Evolutionary conservation across 2,113 vertebrate species (phyloP), one percentile per base, ranked within the genome.

Genomic region (Psittacula cyanocephala): DNA sequence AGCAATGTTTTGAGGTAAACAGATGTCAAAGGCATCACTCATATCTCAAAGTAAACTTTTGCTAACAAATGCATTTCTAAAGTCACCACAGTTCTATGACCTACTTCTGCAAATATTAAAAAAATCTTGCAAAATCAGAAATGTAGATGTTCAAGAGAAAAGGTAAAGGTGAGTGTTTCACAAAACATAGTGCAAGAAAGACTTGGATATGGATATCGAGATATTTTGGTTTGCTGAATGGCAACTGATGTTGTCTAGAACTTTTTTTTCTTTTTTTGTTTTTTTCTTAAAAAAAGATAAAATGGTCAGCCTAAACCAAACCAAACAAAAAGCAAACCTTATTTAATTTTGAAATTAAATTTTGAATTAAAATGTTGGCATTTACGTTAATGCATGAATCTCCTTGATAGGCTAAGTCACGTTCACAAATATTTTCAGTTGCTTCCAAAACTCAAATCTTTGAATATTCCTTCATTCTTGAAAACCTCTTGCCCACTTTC

Each of bases 281-380:
- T 33, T 55, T 20, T 44, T 43, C 3, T 37, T 37, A 37, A 4
- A 29, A 39, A 53, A 59, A 29, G 1, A 47, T 17, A 55, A 52
- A 69, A 43, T 39, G 2, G 1, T 43, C 6, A 53, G 10, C 29
- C 18, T 70, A 39, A 81, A 71, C 43, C 16, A 5, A 75, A n/a
- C 22, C 11, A 49, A 39, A 53, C 29, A 11, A 9, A 37, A 50
- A 13, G 0, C 60, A 41, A 27, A 37, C 1, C 4, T 35, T 0
- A 6, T 70, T 91, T 87, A 0, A 35, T 44, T 41, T 39, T 43
- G 9, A 81, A 92, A 63, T 53, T 5, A 47, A 43, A 69, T 80
- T 60, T 46, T 4, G 46, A 47, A 55, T 57, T 0, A n/a, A 55
- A 62, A 41, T 8, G 0, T 46, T 78, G 14, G 1, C 3, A n/a